Evolutionary conservation across 53 echinoderm and acorn worm species (phyloP), one percentile per base, ranked within the genome.

Genomic region (Hippasteria phrygiana): DNA sequence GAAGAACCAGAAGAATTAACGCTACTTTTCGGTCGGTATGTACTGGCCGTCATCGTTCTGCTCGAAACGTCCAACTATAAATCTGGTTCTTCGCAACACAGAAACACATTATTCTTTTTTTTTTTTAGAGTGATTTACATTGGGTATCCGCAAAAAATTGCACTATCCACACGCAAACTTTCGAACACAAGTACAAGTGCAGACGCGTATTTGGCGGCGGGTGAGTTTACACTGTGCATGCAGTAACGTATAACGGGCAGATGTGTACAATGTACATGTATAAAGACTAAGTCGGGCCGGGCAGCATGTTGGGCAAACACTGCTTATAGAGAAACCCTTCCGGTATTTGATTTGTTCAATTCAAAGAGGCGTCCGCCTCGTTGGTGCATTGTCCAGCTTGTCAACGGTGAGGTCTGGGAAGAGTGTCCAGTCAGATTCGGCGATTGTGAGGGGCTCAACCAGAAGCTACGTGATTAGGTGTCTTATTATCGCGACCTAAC

Each of bases 271-370:
- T n/a, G n/a, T n/a, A n/a, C n/a, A n/a, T 59, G 59, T 17, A 59
- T 26, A 59, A 59, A 59, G 59, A 18, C 3, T 16, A n/a, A 22
- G 74, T 29, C 28, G 43, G 65, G 81, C 46, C 81, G 43, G 42
- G 45, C 65, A 62, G 63, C 9, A 43, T 65, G 81, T 81, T 81
- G 65, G 81, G 43, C 81, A 81, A 81, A 81, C 81, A 64, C 35
- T 41, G 41, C 26, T 10, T 29, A 22, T 26, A 65, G 81, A 48
- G 43, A 81, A 81, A 43, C 43, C 81, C 64, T 81, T 81, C 81
- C 81, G 81, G 81, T 81, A 17, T 81, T 81, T 78, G 79, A 56
- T 36, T 79, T 40, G 22, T 35, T 79, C 79, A 39, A 79, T 62
- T 56, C 63, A 81, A 64, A 29, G 43, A 81, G 65, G 65, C 66